Percentiles rank a stretch among this genome's conserved stretches.
Evolutionary conservation across 2,113 vertebrate genomes (phyloP).

Genomic region (Oreochromis tanganicae): DNA sequence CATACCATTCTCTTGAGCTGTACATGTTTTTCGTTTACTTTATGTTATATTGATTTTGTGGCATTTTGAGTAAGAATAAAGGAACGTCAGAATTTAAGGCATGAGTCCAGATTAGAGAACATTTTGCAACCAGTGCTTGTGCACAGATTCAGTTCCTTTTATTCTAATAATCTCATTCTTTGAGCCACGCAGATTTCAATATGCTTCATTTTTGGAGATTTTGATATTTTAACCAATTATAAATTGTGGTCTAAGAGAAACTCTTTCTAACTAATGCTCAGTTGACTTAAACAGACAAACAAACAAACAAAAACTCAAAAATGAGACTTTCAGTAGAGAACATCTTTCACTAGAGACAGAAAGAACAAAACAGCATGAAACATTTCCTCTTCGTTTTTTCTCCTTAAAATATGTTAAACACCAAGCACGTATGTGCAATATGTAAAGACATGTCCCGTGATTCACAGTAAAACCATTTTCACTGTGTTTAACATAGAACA

Average conservation of each 20-base stretch:
- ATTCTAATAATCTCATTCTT: background rate
- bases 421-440: background rate
- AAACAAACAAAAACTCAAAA: background rate
- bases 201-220: background rate
- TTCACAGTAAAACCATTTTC: background rate
- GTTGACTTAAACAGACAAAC: background rate
- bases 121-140: background rate
- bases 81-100: background rate
- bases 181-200: background rate
- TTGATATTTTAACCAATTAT: background rate
- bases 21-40: background rate
- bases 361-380: background rate
- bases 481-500: constrained; percentile 8
- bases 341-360: background rate
- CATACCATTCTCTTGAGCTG: background rate
- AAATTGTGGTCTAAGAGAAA: background rate
- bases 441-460: background rate
- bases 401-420: background rate
- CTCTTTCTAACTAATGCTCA: background rate
- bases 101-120: background rate
- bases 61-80: background rate
- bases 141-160: background rate
- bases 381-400: background rate
- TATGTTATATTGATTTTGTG: background rate
- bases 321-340: background rate